These are phyloP conservation scores for Rhabditoides inermis DNA, from an alignment of 2,888 invertebrate genomes.

Conservation along the genomic window DNA sequence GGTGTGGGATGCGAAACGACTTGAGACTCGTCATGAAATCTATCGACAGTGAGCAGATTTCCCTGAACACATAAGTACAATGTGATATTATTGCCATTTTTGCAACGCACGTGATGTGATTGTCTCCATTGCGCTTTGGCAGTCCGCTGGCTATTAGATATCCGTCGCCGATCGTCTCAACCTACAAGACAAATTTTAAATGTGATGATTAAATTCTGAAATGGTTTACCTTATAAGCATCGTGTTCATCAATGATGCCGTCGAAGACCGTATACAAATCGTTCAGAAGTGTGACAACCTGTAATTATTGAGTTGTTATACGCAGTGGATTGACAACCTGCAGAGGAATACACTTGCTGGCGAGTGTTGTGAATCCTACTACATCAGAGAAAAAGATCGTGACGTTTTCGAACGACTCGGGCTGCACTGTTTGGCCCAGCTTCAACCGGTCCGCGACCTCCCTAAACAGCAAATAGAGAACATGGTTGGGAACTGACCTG, in stretches of 20 bases:
- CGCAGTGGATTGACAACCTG: too few species aligned
- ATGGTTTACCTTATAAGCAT: slow-evolving; percentile 43
- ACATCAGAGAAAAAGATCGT: slow-evolving; percentile 47
- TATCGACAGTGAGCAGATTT: slow-evolving; percentile 5
- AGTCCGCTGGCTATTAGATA: slow-evolving; percentile 29
- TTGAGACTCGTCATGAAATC: slow-evolving; percentile 7
- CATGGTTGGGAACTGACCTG: slow-evolving; percentile 4
- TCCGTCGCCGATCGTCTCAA: slow-evolving; percentile 33
- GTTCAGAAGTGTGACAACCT: slow-evolving; percentile 48
- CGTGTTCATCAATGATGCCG: slow-evolving; percentile 43
- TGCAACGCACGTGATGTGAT: too few species aligned
- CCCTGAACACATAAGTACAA: not conserved
- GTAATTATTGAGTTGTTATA: too few species aligned
- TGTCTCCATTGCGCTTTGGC: slow-evolving; percentile 24
- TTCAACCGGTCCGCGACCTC: slow-evolving; percentile 47
- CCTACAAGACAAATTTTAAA: slow-evolving; percentile 8
- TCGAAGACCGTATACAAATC: slow-evolving; percentile 48
- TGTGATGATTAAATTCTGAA: too few species aligned
- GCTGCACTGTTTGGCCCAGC: slow-evolving; percentile 41
- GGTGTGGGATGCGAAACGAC: slow-evolving; percentile 38
- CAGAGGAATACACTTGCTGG: slow-evolving; percentile 38
- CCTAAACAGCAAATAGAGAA: slow-evolving; percentile 18
- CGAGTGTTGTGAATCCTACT: slow-evolving; percentile 39
- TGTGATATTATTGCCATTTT: not conserved
- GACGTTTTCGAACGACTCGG: slow-evolving; percentile 39